Evolutionary conservation across 23 tunicate genomes (phyloP).

Genomic region (Clavelina lepadiformis): DNA sequence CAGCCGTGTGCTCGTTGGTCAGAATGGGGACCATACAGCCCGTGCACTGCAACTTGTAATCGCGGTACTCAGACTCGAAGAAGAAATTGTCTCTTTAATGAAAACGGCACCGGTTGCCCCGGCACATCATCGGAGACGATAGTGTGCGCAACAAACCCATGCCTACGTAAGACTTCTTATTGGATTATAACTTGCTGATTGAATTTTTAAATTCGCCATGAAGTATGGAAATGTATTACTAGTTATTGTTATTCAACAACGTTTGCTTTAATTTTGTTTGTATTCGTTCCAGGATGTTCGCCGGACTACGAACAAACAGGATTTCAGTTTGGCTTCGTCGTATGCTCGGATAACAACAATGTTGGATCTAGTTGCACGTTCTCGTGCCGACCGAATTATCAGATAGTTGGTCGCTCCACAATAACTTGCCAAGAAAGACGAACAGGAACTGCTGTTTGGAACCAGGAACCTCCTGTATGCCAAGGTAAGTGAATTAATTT

Average conservation of each 20-base stretch:
- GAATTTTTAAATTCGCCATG: too few species aligned
- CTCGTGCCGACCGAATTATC: conserved; percentile 47
- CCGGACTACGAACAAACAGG: conserved; percentile 44
- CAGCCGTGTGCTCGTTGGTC: conserved; percentile 73
- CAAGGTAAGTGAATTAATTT: neutral
- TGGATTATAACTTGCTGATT: neutral
- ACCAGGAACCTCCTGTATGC: neutral
- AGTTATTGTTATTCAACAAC: neutral
- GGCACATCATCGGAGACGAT: neutral
- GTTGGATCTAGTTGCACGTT: conserved; percentile 59
- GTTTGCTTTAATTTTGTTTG: neutral
- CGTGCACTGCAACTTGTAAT: conserved; percentile 34
- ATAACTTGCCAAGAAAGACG: conserved; percentile 27
- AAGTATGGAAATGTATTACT: neutral
- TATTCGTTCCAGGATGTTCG: conserved; percentile 32
- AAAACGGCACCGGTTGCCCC: conserved; percentile 4
- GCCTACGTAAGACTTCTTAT: conserved; percentile 30
- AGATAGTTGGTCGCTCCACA: conserved; percentile 54
- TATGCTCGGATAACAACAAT: conserved; percentile 40
- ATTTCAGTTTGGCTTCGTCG: conserved; percentile 49
- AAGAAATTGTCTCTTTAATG: conserved; percentile 22
- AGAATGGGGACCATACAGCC: conserved; percentile 30
- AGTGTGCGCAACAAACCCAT: conserved; percentile 24
- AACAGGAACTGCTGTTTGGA: conserved; percentile 26
- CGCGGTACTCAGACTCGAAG: conserved; percentile 47